Percentiles rank a stretch among this genome's conserved stretches.
Evolutionary conservation across 1,140 invertebrate species (phyloP).

Genomic region (Tetramorium parvispinum): DNA sequence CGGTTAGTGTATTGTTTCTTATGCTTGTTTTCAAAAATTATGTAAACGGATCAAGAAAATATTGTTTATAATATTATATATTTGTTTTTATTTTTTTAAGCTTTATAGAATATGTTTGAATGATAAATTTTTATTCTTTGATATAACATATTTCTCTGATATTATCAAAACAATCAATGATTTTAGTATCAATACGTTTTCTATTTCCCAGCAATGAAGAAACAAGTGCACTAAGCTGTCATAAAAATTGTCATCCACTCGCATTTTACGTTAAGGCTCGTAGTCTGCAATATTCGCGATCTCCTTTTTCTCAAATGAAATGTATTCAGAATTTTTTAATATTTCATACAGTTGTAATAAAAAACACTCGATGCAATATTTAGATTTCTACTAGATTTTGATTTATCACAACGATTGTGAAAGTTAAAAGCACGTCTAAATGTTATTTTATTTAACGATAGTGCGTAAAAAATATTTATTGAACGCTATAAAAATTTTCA

Average conservation of each 20-base stretch:
- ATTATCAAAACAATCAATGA: not conserved
- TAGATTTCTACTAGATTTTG: not conserved
- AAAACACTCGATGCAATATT: constrained; percentile 5
- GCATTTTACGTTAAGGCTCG: not conserved
- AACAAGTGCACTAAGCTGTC: not conserved
- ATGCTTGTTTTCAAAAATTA: not conserved
- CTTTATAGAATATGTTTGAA: not conserved
- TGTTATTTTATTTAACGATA: not conserved
- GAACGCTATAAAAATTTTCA: not conserved
- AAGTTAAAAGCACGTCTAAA: not conserved
- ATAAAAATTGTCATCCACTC: constrained; percentile 14
- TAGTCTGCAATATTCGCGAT: not conserved
- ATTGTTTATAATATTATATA: not conserved
- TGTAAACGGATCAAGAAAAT: not conserved
- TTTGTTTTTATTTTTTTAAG: not conserved
- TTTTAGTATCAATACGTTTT: not conserved
- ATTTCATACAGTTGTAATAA: not conserved
- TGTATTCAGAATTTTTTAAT: constrained; percentile 23
- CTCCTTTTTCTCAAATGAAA: not conserved
- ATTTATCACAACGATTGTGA: not conserved
- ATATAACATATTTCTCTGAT: not conserved
- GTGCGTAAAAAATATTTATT: constrained; percentile 4
- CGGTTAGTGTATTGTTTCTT: not conserved
- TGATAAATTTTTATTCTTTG: not conserved
- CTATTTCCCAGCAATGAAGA: not conserved